Conservation (phyloP, 2,888 invertebrate species). For the Thymelicus lineola region DNA sequence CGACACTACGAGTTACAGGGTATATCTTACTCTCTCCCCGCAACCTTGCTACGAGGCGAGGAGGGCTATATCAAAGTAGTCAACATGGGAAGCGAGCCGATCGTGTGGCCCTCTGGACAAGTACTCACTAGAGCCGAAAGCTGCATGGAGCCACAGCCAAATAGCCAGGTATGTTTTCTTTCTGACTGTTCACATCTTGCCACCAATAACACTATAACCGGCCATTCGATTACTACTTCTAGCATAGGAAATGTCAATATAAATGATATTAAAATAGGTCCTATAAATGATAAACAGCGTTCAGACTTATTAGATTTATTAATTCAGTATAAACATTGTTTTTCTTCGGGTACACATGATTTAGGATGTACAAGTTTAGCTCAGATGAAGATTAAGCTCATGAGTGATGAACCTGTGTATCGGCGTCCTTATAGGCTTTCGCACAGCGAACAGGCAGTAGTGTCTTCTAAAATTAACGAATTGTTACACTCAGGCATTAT, state of each 20-base stretch:
- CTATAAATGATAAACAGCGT: constrained; percentile 32
- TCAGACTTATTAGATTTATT: constrained; percentile 35
- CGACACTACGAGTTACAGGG: too few relatives aligned
- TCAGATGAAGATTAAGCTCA: constrained; percentile 45
- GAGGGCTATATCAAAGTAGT: too few relatives aligned
- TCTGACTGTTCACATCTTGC: background rate
- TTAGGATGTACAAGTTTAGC: constrained; percentile 44
- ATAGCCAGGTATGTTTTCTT: constrained; percentile 37
- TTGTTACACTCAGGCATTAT: constrained; percentile 39
- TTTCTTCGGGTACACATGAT: constrained; percentile 42
- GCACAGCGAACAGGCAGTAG: constrained; percentile 37
- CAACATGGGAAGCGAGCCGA: too few relatives aligned
- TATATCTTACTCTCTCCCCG: too few relatives aligned
- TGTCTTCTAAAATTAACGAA: constrained; percentile 42
- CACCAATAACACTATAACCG: background rate
- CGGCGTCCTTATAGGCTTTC: constrained; percentile 42
- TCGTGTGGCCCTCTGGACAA: too few relatives aligned
- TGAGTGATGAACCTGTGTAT: constrained; percentile 40
- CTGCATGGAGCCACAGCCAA: too few relatives aligned
- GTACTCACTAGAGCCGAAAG: too few relatives aligned
- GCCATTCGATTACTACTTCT: background rate
- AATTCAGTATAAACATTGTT: constrained; percentile 36
- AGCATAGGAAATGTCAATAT: constrained; percentile 35
- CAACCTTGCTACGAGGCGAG: too few relatives aligned
- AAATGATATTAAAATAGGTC: constrained; percentile 31